Base-by-base conservation (phyloP, 2,797 vertebrate species). In the Ceyx erithaca region DNA sequence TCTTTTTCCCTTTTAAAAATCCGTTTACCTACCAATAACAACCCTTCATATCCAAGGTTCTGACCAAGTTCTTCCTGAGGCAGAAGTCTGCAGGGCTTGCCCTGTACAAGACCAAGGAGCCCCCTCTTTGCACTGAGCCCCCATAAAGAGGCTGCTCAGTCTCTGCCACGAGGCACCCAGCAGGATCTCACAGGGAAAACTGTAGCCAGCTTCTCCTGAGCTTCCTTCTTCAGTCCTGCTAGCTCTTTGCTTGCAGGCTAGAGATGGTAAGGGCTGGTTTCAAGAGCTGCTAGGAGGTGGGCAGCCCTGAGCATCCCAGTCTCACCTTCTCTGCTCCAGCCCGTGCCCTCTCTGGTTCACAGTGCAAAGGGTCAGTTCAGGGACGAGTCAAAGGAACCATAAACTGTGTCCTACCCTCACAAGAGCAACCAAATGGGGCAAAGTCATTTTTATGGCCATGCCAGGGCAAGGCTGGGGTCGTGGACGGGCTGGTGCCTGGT, bases 281-380 rank as follows among this genome's bases (percentile, higher is more conserved):
- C 6, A 8, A 45, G 51, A 64, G 41, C 40, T 59, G n/a, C 9
- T 17, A 6, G 1, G 14, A 22, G 37, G 23, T 37, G 31, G 14
- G 61, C 30, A 28, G 23, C 22, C 23, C 9, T 3, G 14, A 17
- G 37, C 10, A 12, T 31, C 28, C 26, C 11, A 3, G 19, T 30
- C 28, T 43, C 43, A 7, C 12, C 46, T 4, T 59, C 28, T 1
- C 48, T 12, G n/a, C 3, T 11, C 26, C 58, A n/a, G 20, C 45
- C 55, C 4, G 0, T 35, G 3, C 4, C 61, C 8, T 16, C 30
- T 4, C 10, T 28, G 20, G 9, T 6, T 26, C 0, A 3, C 14
- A 35, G 23, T 1, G 9, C 3, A 33, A 52, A 19, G 33, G 40
- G 59, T 25, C 59, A 19, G 37, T 40, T 13, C 37, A 40, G 37